These are phyloP conservation scores for Drosophila oshimai DNA, from an alignment of 1,140 invertebrate genomes.

Conservation along the genomic window DNA sequence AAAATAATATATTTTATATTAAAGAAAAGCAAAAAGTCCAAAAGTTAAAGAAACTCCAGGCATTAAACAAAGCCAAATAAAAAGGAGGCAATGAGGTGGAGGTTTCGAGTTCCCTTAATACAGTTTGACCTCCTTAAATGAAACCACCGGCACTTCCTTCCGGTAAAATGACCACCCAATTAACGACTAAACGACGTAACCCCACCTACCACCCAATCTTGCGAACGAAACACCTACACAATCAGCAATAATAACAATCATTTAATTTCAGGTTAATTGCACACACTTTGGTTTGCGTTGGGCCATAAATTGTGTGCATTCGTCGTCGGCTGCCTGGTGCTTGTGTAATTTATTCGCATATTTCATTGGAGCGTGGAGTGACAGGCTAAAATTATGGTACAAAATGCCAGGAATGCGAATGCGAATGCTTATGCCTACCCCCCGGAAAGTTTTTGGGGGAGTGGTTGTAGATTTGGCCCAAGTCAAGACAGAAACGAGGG, in stretches of 20 bases:
- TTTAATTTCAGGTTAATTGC: slow-evolving; percentile 79
- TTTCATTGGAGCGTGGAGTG: slow-evolving; percentile 41
- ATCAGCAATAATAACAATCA: slow-evolving; percentile 51
- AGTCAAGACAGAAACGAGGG: slow-evolving; percentile 5
- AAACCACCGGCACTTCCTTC: background rate
- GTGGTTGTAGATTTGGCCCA: background rate
- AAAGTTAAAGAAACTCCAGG: too few species aligned
- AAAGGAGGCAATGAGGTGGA: background rate
- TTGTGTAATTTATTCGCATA: slow-evolving; percentile 72
- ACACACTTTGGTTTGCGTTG: slow-evolving; percentile 21
- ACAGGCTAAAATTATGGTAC: slow-evolving; percentile 74
- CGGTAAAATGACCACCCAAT: background rate
- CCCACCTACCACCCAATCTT: too few species aligned
- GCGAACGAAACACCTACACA: background rate
- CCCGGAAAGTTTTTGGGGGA: background rate
- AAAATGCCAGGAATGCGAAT: slow-evolving; percentile 61
- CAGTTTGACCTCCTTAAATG: background rate
- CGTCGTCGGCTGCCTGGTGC: slow-evolving; percentile 2
- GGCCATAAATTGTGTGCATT: slow-evolving; percentile 57
- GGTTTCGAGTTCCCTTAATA: background rate
- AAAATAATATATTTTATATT: too few species aligned
- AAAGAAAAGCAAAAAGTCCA: too few species aligned
- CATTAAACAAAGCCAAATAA: background rate
- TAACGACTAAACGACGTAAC: background rate
- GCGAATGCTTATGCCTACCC: background rate